phyloP scores from a whole-genome alignment of 2,797 vertebrate species.

The Dipus sagitta region DNA sequence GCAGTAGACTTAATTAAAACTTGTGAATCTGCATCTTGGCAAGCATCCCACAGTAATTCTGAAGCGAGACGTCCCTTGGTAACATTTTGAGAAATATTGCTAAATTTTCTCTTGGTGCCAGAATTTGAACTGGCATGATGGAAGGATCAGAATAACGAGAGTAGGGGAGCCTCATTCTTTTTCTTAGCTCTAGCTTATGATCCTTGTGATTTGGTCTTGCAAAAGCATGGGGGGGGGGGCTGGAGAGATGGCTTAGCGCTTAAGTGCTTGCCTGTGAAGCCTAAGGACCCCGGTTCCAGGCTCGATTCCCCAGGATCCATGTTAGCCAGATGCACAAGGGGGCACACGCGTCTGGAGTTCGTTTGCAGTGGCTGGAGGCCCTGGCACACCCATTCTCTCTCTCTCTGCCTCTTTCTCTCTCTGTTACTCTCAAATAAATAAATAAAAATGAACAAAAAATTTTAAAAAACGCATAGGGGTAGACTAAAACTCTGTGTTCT shows the following conservation, averaged over 20 bases:
- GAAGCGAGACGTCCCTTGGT: not conserved
- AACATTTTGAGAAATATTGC: slow-evolving; percentile 47
- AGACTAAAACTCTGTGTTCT: not conserved
- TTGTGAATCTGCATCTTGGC: not conserved
- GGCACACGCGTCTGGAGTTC: too few species aligned
- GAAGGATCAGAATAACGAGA: slow-evolving; percentile 2
- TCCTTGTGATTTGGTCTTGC: not conserved
- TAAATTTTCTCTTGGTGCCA: not conserved
- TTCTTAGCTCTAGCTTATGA: not conserved
- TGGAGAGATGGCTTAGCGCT: too few species aligned
- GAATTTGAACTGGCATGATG: not conserved
- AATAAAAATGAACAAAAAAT: too few species aligned
- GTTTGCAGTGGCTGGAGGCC: too few species aligned
- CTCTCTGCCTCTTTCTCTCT: too few species aligned
- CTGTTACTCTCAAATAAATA: too few species aligned
- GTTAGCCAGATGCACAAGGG: too few species aligned
- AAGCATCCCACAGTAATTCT: not conserved
- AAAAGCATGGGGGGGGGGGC: slow-evolving; percentile 32
- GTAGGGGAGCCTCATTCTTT: not conserved
- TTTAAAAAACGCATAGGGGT: too few species aligned
- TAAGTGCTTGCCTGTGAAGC: too few species aligned
- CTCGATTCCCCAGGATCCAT: too few species aligned
- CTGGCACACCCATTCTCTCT: too few species aligned
- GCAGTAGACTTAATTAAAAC: slow-evolving; percentile 1
- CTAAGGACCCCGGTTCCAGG: too few species aligned